Evolutionary conservation across 2,888 invertebrate species (phyloP).

Genomic region (Vannuccia rotundouncinata): DNA sequence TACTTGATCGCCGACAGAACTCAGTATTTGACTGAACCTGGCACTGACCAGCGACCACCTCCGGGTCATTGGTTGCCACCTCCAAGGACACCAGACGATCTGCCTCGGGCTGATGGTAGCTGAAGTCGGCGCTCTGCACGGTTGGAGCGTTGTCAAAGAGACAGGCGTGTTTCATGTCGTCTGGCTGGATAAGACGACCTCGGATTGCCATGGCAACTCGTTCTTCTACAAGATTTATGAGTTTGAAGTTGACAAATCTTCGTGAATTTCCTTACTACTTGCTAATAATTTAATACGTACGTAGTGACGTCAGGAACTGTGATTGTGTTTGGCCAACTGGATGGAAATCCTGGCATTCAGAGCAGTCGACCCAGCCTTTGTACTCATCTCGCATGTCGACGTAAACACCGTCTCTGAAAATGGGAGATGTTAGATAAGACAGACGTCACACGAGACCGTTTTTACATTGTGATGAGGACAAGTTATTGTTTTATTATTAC

Average conservation of each 20-base stretch:
- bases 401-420: slow-evolving; percentile 42
- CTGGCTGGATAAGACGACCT: slow-evolving; percentile 45
- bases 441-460: too few species aligned
- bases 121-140: slow-evolving; percentile 42
- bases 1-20: background rate
- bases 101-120: slow-evolving; percentile 36
- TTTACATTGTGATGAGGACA: too few species aligned
- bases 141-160: slow-evolving; percentile 42
- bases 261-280: too few species aligned
- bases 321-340: background rate
- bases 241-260: too few species aligned
- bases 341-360: slow-evolving; percentile 15
- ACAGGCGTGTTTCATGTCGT: slow-evolving; percentile 43
- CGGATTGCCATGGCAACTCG: background rate
- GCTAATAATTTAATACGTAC: too few species aligned
- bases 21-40: background rate
- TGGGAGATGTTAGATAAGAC: too few species aligned
- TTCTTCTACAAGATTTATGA: too few species aligned
- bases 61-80: background rate
- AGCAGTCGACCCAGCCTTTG: slow-evolving; percentile 42
- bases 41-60: background rate
- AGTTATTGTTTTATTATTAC: too few species aligned
- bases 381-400: slow-evolving; percentile 44
- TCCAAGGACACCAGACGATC: background rate
- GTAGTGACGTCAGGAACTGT: too few species aligned